These are phyloP conservation scores for Oncorhynchus masou DNA, from an alignment of 2,113 vertebrate genomes.

Conservation along the genomic window DNA sequence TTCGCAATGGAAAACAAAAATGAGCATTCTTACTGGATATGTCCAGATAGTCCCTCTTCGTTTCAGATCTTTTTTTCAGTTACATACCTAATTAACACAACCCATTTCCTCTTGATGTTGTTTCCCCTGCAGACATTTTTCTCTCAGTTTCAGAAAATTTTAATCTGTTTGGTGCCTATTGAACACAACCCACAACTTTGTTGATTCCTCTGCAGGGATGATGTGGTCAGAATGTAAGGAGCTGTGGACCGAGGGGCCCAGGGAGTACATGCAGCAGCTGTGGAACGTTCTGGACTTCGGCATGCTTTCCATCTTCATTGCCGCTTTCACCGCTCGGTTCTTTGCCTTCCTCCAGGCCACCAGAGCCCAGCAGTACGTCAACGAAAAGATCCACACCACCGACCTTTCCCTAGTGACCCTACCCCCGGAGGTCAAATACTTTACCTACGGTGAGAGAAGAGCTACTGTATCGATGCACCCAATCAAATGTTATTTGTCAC, in stretches of 20 bases:
- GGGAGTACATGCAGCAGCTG: constrained; percentile 85
- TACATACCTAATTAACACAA: too few relatives aligned
- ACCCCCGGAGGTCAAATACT: constrained; percentile 85
- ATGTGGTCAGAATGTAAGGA: constrained; percentile 94
- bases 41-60: too few relatives aligned
- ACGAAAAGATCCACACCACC: constrained; percentile 76
- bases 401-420: constrained; percentile 82
- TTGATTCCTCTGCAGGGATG: constrained; percentile 74
- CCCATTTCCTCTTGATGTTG: too few relatives aligned
- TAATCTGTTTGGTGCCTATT: too few relatives aligned
- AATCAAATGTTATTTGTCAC: too few relatives aligned
- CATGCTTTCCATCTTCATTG: constrained; percentile 90
- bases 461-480: neutral
- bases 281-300: constrained; percentile 90
- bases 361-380: constrained; percentile 86
- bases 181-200: too few relatives aligned
- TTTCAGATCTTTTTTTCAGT: too few relatives aligned
- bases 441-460: constrained; percentile 81
- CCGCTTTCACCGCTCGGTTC: constrained; percentile 84
- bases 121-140: too few relatives aligned
- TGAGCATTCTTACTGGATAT: too few relatives aligned
- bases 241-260: constrained; percentile 85
- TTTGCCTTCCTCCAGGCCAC: constrained; percentile 84
- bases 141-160: too few relatives aligned
- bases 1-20: too few relatives aligned